Conservation (phyloP, 2,888 invertebrate species). For the Gymnocheta viridis region DNA sequence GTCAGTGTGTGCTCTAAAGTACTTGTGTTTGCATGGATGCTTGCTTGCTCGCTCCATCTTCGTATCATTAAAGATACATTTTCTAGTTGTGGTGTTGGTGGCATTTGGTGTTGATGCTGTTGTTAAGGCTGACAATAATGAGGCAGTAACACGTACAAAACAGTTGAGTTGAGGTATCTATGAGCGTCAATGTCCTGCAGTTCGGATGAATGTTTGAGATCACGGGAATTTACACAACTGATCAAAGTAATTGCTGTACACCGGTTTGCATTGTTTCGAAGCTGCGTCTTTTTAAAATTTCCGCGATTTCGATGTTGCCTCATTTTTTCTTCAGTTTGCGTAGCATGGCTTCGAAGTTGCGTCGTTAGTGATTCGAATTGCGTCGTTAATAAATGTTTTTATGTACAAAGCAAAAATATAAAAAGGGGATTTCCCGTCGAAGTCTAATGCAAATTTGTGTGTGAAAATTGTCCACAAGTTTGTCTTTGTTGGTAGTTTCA, state of each 20-base stretch:
- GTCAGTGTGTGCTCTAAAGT: background rate
- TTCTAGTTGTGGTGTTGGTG: slow-evolving; percentile 20
- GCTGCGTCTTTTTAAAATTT: too few relatives aligned
- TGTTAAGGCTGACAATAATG: slow-evolving; percentile 32
- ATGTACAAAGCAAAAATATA: too few relatives aligned
- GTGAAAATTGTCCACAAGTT: too few relatives aligned
- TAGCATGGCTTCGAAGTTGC: too few relatives aligned
- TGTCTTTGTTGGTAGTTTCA: too few relatives aligned
- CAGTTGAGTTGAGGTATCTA: background rate
- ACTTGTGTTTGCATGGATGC: background rate
- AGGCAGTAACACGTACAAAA: background rate
- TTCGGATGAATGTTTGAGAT: background rate
- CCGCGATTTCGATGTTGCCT: too few relatives aligned
- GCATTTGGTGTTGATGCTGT: background rate
- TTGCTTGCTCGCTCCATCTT: background rate
- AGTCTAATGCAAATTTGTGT: too few relatives aligned
- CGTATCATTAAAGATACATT: slow-evolving; percentile 33
- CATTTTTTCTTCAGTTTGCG: too few relatives aligned
- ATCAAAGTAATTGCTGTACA: background rate
- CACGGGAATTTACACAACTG: background rate
- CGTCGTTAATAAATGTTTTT: too few relatives aligned
- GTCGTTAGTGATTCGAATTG: too few relatives aligned
- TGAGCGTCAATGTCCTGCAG: background rate
- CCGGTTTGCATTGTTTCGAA: too few relatives aligned
- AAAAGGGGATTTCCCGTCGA: too few relatives aligned